A percentile compares a stretch with the other conserved stretches of the same genome.
phyloP scores from a whole-genome alignment of 2,888 invertebrate species.

The Eledone cirrhosa region DNA sequence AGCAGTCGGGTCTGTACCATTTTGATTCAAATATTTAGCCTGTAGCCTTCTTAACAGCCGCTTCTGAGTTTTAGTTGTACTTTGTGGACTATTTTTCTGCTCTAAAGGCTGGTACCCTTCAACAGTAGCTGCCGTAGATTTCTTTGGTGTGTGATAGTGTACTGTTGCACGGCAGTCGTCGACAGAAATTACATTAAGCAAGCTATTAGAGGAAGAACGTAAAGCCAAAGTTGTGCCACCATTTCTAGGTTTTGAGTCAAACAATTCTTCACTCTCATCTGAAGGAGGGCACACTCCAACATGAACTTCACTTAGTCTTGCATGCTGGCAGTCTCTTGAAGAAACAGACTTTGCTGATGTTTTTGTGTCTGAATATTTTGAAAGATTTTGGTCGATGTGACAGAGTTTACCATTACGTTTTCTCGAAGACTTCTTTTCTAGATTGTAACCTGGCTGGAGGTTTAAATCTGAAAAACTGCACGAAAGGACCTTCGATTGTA shows the following conservation, averaged over 20 bases:
- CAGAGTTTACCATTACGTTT: neutral
- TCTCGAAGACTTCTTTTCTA: neutral
- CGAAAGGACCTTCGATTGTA: slow-evolving; percentile 9
- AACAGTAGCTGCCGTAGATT: neutral
- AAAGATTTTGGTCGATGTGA: neutral
- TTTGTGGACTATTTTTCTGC: slow-evolving; percentile 1
- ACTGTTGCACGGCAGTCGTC: slow-evolving; percentile 6
- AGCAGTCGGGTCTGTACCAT: neutral
- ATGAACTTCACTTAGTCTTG: neutral
- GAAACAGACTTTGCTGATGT: slow-evolving; percentile 3
- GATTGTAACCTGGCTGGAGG: neutral
- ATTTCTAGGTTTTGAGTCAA: neutral
- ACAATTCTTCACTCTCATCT: slow-evolving; percentile 3
- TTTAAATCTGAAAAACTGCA: slow-evolving; percentile 24
- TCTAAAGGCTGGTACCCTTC: slow-evolving; percentile 7
- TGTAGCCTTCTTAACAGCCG: slow-evolving; percentile 1
- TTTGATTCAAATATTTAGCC: neutral
- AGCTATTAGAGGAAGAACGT: slow-evolving; percentile 16
- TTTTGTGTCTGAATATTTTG: neutral
- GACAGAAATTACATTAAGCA: slow-evolving; percentile 27
- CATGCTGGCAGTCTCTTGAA: slow-evolving; percentile 15
- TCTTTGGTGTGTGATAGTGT: slow-evolving; percentile 3
- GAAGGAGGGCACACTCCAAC: slow-evolving; percentile 8
- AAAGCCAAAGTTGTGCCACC: slow-evolving; percentile 14
- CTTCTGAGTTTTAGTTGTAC: neutral